A percentile compares a stretch with the other conserved stretches of the same genome.
phyloP scores from a whole-genome alignment of 2,888 invertebrate species.

The Drosophila emarginata region DNA sequence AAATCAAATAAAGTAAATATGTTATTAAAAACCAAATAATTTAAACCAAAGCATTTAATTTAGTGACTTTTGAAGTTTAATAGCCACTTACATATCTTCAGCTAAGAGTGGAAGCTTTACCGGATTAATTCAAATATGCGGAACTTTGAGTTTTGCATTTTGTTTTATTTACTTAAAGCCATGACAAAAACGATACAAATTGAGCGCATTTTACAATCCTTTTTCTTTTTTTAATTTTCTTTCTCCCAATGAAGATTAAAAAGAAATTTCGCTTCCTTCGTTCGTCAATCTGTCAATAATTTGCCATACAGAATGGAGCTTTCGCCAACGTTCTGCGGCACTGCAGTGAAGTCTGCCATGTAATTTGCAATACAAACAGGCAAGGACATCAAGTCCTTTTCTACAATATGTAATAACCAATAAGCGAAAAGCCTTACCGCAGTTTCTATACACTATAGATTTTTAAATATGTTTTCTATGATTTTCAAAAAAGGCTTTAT shows the following conservation, averaged over 20 bases:
- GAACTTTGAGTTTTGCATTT: not conserved
- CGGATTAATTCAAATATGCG: not conserved
- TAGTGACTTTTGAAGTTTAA: not conserved
- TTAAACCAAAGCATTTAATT: too few relatives aligned
- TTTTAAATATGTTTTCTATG: too few relatives aligned
- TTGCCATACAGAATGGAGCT: slow-evolving; percentile 12
- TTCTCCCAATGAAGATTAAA: slow-evolving; percentile 34
- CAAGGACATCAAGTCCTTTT: slow-evolving; percentile 9
- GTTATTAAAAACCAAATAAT: too few relatives aligned
- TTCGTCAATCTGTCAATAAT: slow-evolving; percentile 5
- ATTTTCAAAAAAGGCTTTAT: too few relatives aligned
- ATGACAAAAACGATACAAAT: not conserved
- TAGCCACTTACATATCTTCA: not conserved
- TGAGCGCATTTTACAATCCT: not conserved
- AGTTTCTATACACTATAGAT: not conserved
- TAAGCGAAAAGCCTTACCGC: not conserved
- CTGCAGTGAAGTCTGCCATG: slow-evolving; percentile 19
- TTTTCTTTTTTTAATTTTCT: slow-evolving; percentile 15
- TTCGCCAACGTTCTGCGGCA: not conserved
- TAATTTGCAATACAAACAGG: slow-evolving; percentile 46
- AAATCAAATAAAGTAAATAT: too few relatives aligned
- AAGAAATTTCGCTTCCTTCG: slow-evolving; percentile 30
- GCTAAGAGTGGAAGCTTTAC: not conserved
- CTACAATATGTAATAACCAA: not conserved
- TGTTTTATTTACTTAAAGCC: not conserved